Conservation (phyloP, 64 coral and sea anemone genomes). For the Dendrophyllia cribrosa region DNA sequence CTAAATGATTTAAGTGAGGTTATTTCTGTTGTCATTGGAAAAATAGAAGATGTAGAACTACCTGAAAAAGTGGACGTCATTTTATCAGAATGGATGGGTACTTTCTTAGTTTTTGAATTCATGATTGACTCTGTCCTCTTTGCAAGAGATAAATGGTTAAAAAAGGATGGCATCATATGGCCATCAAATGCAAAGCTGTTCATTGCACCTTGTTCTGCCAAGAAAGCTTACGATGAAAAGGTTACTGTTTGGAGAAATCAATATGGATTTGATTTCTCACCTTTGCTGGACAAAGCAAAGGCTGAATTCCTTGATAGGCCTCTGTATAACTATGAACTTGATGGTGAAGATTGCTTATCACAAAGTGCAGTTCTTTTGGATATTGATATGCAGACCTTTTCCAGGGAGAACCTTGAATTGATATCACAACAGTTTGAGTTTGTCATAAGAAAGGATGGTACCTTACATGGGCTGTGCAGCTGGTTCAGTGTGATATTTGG, state of each 20-base stretch:
- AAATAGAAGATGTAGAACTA: slow-evolving; percentile 88
- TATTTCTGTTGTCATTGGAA: slow-evolving; percentile 82
- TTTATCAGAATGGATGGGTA: slow-evolving; percentile 99
- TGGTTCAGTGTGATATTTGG: slow-evolving; percentile 97
- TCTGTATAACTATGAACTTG: slow-evolving; percentile 81
- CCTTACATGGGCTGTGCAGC: slow-evolving; percentile 80
- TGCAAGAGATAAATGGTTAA: slow-evolving; percentile 88
- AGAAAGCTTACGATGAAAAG: slow-evolving; percentile 75
- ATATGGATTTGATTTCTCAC: slow-evolving; percentile 98
- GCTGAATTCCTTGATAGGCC: slow-evolving; percentile 85
- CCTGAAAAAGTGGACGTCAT: slow-evolving; percentile 96
- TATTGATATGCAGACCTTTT: slow-evolving; percentile 69
- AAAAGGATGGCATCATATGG: slow-evolving; percentile 72
- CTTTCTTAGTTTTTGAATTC: slow-evolving; percentile 95
- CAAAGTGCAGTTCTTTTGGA: slow-evolving; percentile 55
- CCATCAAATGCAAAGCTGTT: slow-evolving; percentile 86
- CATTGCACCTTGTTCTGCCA: slow-evolving; percentile 79
- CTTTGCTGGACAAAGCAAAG: slow-evolving; percentile 79
- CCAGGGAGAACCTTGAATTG: slow-evolving; percentile 68
- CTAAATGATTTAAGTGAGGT: slow-evolving; percentile 80
- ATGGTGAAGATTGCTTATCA: slow-evolving; percentile 76
- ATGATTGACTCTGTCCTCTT: slow-evolving; percentile 94
- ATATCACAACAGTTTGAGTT: slow-evolving; percentile 70
- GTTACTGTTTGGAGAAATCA: slow-evolving; percentile 91
- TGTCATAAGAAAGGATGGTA: slow-evolving; percentile 70